Conservation (phyloP, 2,797 vertebrate species). For the Carduelis carduelis region DNA sequence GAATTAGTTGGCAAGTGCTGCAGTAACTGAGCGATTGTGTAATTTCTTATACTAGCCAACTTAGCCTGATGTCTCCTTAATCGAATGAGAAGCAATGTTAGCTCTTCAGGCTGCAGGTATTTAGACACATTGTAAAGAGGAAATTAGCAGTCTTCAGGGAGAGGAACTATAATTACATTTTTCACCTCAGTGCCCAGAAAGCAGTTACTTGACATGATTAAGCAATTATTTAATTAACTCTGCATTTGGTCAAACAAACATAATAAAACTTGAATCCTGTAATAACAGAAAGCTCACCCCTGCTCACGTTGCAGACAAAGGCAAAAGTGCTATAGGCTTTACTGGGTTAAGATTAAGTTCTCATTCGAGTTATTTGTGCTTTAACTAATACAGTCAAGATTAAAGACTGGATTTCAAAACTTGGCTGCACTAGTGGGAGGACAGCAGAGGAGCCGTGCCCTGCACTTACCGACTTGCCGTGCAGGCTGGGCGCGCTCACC, state of each 20-base stretch:
- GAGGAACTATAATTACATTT: slow-evolving; percentile 56
- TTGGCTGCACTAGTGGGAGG: not conserved
- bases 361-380: not conserved
- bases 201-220: slow-evolving; percentile 51
- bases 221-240: slow-evolving; percentile 56
- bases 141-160: slow-evolving; percentile 78
- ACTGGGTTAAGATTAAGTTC: not conserved
- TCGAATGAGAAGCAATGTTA: slow-evolving; percentile 96
- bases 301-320: not conserved
- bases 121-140: slow-evolving; percentile 79
- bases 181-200: slow-evolving; percentile 63
- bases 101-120: slow-evolving; percentile 93
- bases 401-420: not conserved
- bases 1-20: slow-evolving; percentile 89
- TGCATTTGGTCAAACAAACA: slow-evolving; percentile 49
- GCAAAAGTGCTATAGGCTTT: not conserved
- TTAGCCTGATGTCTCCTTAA: slow-evolving; percentile 97
- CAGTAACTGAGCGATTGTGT: slow-evolving; percentile 89
- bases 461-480: slow-evolving; percentile 93
- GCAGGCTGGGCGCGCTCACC: slow-evolving; percentile 95
- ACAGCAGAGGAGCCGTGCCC: not conserved
- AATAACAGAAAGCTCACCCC: not conserved
- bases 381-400: not conserved
- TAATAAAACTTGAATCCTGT: not conserved
- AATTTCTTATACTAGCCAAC: slow-evolving; percentile 89